These are phyloP conservation scores for Tangara arthus DNA, from an alignment of 2,797 vertebrate genomes.

Conservation along the genomic window DNA sequence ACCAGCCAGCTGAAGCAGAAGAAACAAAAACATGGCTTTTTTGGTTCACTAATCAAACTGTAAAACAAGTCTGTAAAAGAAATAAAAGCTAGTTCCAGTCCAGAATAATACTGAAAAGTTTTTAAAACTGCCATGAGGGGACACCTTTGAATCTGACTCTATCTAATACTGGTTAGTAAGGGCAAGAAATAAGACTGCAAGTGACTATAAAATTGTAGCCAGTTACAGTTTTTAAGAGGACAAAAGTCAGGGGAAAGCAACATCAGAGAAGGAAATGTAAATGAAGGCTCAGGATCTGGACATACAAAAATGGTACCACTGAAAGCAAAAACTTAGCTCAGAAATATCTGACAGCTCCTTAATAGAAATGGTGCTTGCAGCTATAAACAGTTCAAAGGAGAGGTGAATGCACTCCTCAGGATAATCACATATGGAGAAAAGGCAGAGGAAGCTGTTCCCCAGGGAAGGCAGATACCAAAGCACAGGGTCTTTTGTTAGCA, in stretches of 20 bases:
- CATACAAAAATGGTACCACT: background rate
- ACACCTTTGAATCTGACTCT: background rate
- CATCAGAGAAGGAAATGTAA: background rate
- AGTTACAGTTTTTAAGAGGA: background rate
- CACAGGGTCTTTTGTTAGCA: background rate
- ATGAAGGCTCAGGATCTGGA: background rate
- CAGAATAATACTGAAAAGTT: background rate
- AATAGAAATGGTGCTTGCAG: background rate
- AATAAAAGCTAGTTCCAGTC: background rate
- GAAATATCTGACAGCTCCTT: background rate
- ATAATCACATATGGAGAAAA: background rate
- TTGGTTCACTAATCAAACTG: slow-evolving; percentile 5
- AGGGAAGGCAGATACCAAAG: background rate
- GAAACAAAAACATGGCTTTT: background rate
- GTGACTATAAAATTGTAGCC: background rate
- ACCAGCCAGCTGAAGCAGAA: background rate
- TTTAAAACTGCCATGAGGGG: background rate
- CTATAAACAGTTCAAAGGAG: background rate
- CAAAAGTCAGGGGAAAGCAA: background rate
- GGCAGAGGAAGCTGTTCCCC: background rate
- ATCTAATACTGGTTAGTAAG: background rate
- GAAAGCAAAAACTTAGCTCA: background rate
- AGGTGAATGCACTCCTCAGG: background rate
- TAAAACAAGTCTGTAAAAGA: background rate
- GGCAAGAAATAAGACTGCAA: background rate